phyloP scores from a whole-genome alignment of 2,113 vertebrate genomes.

The Ophthalmolycus amberensis region DNA sequence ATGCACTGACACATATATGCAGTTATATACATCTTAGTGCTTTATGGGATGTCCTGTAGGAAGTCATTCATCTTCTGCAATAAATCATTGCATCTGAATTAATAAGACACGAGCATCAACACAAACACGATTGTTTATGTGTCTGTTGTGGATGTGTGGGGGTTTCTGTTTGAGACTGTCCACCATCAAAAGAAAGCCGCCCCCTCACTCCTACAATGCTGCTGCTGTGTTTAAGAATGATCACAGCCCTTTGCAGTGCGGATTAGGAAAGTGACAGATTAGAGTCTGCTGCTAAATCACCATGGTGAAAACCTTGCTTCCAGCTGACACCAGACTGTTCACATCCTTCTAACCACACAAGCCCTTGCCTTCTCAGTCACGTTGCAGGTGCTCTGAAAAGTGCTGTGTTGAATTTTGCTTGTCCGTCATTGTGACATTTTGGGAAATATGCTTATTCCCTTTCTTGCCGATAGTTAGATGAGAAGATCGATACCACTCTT shows the following conservation, averaged over 20 bases:
- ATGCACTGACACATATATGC: neutral
- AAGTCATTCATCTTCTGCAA: neutral
- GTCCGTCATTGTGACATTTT: slow-evolving; percentile 22
- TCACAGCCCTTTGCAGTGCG: slow-evolving; percentile 63
- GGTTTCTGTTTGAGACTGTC: slow-evolving; percentile 21
- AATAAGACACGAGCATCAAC: neutral
- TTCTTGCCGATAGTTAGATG: neutral
- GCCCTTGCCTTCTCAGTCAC: slow-evolving; percentile 48
- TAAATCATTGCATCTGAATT: neutral
- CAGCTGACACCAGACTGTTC: slow-evolving; percentile 64
- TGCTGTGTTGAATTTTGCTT: slow-evolving; percentile 34
- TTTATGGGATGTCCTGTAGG: neutral
- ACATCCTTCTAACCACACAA: slow-evolving; percentile 43
- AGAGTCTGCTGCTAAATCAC: slow-evolving; percentile 66
- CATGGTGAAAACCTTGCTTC: slow-evolving; percentile 62
- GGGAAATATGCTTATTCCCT: neutral
- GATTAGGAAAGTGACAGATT: slow-evolving; percentile 77
- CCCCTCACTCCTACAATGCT: slow-evolving; percentile 52
- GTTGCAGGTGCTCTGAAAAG: slow-evolving; percentile 40
- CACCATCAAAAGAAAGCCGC: slow-evolving; percentile 17
- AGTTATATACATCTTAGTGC: neutral
- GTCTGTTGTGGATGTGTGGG: slow-evolving; percentile 8
- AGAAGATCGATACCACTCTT: neutral
- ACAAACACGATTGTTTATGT: neutral
- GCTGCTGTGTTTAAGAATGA: slow-evolving; percentile 66